These are phyloP conservation scores for Amia ocellicauda DNA, from an alignment of 2,113 vertebrate species.

Conservation along the genomic window DNA sequence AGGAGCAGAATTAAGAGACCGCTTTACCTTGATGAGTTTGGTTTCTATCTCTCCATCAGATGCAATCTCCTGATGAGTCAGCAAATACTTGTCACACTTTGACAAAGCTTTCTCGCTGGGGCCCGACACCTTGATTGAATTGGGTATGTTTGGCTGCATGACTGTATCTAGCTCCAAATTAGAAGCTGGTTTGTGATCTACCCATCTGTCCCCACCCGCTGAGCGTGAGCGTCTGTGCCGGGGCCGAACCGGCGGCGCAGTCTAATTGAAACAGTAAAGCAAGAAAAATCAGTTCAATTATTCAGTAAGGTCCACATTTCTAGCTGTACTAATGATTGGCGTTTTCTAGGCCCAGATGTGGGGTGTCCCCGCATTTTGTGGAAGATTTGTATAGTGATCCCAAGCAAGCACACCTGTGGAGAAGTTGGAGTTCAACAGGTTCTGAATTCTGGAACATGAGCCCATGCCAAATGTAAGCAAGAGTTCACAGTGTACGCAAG, in stretches of 20 bases:
- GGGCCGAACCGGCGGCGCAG: constrained; percentile 60
- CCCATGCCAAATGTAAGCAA: no score
- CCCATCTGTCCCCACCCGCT: constrained; percentile 87
- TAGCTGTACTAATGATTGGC: constrained; percentile 36
- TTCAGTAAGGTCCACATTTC: not conserved
- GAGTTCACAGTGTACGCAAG: no score
- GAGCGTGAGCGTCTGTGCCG: constrained; percentile 81
- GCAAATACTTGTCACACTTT: constrained; percentile 91
- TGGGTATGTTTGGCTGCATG: constrained; percentile 84
- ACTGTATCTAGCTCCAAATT: constrained; percentile 84
- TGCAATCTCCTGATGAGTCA: constrained; percentile 93
- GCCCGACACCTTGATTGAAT: constrained; percentile 79
- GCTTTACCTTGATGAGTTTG: constrained; percentile 88
- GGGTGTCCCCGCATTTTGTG: no score
- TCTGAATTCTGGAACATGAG: no score
- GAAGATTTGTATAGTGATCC: no score
- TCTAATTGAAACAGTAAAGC: constrained; percentile 67
- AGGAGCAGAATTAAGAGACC: not conserved
- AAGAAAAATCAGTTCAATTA: constrained; percentile 41
- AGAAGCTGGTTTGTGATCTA: constrained; percentile 86
- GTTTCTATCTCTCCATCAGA: constrained; percentile 94
- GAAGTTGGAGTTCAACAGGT: no score
- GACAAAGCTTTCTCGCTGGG: constrained; percentile 86
- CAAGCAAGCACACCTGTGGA: no score
- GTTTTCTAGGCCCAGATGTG: constrained; percentile 32